Base-by-base conservation (phyloP, 2,113 vertebrate species). In the Salvator merianae region DNA sequence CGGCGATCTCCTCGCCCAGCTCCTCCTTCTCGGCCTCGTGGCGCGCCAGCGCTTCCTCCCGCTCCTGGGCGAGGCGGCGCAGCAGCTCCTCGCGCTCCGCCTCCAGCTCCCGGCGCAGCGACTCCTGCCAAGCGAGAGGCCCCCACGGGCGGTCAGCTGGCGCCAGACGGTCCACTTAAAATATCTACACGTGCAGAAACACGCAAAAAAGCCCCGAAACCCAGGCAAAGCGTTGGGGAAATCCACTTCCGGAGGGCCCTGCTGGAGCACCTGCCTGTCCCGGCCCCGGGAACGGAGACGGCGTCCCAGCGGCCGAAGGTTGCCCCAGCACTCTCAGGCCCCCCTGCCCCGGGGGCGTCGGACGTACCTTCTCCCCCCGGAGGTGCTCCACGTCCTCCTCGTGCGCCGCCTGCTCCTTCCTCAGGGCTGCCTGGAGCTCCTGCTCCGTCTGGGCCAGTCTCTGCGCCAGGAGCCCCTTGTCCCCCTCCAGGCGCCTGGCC, bases 361-460 rank as follows among this genome's bases (percentile, higher is more conserved):
- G 0, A 0, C 47, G 0, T 70, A 98, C 98, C 96, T 98, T 98
- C 84, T 98, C 96, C 0, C 68, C 86, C 87, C 95, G 91, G 18
- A 99, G 96, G 4, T 93, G 94, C 86, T 97, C 94, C 22, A 97
- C 59, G 72, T 98, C 97, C 36, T 97, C 95, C 71, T 96, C 96
- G 5, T 98, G 97, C 2, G 96, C 95, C 0, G 93, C 93, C 16
- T 94, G 95, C 88, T 95, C 91, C 9, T 93, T 96, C 91, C 94
- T 95, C 84, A 98, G 92, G 36, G 94, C 87, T 53, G 95, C 92
- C 91, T 97, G 97, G 1, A 96, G 94, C 86, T 97, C 97, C 26
- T 94, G 95, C 91, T 97, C 97, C 0, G 90, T 87, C 36, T 95
- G 90, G 18, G 86, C 90, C 50, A 97, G 89, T 83, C 86, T 93